Evolutionary conservation across 2,113 vertebrate genomes (phyloP), one percentile per base, ranked within the genome.

Genomic region (Oenanthe oenanthe): DNA sequence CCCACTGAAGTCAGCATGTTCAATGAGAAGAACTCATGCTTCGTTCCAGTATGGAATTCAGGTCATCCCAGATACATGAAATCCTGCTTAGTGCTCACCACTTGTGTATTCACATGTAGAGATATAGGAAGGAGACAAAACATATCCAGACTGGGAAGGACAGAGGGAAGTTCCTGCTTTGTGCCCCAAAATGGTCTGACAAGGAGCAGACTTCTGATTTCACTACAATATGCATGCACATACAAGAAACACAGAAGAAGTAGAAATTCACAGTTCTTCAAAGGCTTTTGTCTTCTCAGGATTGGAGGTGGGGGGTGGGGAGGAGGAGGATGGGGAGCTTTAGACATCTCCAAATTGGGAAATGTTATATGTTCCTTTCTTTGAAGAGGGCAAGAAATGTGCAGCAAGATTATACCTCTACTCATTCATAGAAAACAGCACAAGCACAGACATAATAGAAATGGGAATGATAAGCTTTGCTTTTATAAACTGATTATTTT

Each of bases 241-340:
- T 53, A 8, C 2, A 22, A 31, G 25, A 82, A 84, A 56, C 1
- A 6, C 9, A 61, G 36, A 61, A 54, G 13, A 61, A 56, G 13
- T 1, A 60, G 22, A 82, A 91, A 79, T 12, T 9, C 4, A 10
- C 7, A 95, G 26, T 89, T 96, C 91, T 93, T 93, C 29, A 68
- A 3, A 48, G 26, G 13, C 3, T 17, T 54, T 71, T 71, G 38
- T 43, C 9, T 58, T 1, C 12, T 75, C 18, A 32, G 34, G 29
- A 54, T 25, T 54, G 50, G 50, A 28, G 25, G 14, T 16, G 7
- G 47, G 1, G 25, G 9, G 0, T 1, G 6, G 1, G 26, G 34
- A 36, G 8, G 0, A 1, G 3, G 2, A 3, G 36, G 48, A 36
- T 28, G 43, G 21, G 24, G 24, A 50, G 8, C 12, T 31, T 56